phyloP scores from a whole-genome alignment of 2,113 vertebrate genomes.

The Isurus oxyrinchus region DNA sequence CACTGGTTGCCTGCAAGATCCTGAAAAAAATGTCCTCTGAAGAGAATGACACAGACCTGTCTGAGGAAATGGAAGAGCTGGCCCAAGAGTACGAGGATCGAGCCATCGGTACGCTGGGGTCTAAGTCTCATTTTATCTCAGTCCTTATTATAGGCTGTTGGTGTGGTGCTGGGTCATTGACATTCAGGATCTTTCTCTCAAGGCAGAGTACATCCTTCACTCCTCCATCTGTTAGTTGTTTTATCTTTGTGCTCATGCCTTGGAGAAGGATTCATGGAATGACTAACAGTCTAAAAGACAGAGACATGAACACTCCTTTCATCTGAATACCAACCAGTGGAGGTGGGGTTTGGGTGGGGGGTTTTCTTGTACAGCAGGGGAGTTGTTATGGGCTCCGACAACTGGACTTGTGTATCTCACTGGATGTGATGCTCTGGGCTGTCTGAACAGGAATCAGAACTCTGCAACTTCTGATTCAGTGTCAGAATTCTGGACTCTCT shows the following conservation, averaged over 20 bases:
- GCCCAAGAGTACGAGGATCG: slow-evolving; percentile 71
- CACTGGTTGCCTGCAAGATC: slow-evolving; percentile 84
- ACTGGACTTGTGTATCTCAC: not conserved
- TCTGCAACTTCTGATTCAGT: no score
- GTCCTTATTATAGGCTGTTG: not conserved
- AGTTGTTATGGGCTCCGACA: not conserved
- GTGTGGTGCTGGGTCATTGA: not conserved
- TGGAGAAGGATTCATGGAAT: not conserved
- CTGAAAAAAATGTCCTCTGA: slow-evolving; percentile 78
- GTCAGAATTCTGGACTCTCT: no score
- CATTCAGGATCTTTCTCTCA: not conserved
- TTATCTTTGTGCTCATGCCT: not conserved
- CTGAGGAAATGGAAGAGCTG: slow-evolving; percentile 65
- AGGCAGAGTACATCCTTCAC: not conserved
- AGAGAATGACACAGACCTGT: slow-evolving; percentile 67
- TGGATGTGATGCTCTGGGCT: not conserved
- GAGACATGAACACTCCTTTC: not conserved
- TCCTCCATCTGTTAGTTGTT: not conserved
- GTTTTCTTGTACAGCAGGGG: not conserved
- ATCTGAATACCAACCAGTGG: not conserved
- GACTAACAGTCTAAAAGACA: not conserved
- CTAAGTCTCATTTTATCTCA: not conserved
- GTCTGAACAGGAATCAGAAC: not conserved
- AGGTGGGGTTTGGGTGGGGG: no score
- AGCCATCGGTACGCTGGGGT: slow-evolving; percentile 67